Evolutionary conservation across 2,113 vertebrate genomes (phyloP).

Genomic region (Ailuropoda melanoleuca): DNA sequence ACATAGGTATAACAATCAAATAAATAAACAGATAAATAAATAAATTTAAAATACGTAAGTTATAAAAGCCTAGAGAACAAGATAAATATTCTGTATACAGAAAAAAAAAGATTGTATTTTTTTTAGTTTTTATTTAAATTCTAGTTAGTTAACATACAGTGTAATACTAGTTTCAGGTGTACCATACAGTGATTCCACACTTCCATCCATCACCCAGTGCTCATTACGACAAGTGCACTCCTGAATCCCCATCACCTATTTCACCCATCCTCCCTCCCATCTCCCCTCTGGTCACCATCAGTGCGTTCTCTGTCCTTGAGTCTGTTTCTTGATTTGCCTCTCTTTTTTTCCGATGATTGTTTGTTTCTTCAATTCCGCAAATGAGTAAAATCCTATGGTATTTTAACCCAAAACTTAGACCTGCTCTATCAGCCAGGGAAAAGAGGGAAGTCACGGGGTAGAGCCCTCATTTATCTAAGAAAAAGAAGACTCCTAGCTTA

Average conservation of each 20-base stretch:
- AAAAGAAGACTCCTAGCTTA: background rate
- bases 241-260: background rate
- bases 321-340: background rate
- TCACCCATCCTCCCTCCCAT: background rate
- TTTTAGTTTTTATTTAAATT: background rate
- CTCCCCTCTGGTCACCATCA: background rate
- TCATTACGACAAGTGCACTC: background rate
- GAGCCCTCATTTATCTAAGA: background rate
- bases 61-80: background rate
- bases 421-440: background rate
- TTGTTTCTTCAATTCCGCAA: background rate
- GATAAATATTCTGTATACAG: background rate
- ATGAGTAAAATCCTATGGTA: background rate
- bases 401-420: constrained; percentile 34
- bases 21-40: background rate
- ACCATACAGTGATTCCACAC: background rate
- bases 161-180: background rate
- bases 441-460: background rate
- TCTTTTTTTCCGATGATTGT: background rate
- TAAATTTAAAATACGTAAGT: background rate
- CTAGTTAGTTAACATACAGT: background rate
- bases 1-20: background rate
- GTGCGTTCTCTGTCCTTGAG: background rate
- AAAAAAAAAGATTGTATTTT: background rate
- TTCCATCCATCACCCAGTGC: background rate